Percentiles rank a stretch among this genome's conserved stretches.
Conservation (phyloP, 1,140 invertebrate genomes). For the Drosophila busckii region DNA sequence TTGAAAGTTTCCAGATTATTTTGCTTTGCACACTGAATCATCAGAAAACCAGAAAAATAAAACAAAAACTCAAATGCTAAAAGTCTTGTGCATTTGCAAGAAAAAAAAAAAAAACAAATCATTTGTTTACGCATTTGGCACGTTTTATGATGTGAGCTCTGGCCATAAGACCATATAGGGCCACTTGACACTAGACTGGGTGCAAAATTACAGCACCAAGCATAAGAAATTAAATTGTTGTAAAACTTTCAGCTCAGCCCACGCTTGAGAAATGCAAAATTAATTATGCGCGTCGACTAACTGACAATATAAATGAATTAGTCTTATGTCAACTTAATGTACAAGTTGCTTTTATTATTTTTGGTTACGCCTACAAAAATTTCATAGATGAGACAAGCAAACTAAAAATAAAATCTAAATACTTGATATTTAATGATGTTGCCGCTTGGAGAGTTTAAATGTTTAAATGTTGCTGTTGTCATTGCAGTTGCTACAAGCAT, state of each 20-base stretch:
- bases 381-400: constrained; percentile 19
- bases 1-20: no score
- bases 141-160: constrained; percentile 24
- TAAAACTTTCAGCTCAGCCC: constrained; percentile 8
- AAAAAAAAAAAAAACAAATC: background rate
- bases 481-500: no score
- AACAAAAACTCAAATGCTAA: background rate
- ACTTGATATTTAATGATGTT: no score
- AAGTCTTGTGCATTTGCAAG: no score
- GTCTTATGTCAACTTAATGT: constrained; percentile 20
- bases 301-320: constrained; percentile 57
- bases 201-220: background rate
- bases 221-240: background rate
- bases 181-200: constrained; percentile 2
- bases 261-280: constrained; percentile 43
- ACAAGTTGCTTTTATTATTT: no score
- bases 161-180: background rate
- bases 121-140: constrained; percentile 23
- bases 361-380: constrained; percentile 10
- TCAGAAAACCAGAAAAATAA: background rate
- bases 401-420: no score
- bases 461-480: no score
- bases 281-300: constrained; percentile 46
- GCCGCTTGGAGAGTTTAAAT: no score
- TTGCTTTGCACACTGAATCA: background rate